Evolutionary conservation across 2,888 invertebrate genomes (phyloP), one percentile per base, ranked within the genome.

Genomic region (Plutella xylostella): DNA sequence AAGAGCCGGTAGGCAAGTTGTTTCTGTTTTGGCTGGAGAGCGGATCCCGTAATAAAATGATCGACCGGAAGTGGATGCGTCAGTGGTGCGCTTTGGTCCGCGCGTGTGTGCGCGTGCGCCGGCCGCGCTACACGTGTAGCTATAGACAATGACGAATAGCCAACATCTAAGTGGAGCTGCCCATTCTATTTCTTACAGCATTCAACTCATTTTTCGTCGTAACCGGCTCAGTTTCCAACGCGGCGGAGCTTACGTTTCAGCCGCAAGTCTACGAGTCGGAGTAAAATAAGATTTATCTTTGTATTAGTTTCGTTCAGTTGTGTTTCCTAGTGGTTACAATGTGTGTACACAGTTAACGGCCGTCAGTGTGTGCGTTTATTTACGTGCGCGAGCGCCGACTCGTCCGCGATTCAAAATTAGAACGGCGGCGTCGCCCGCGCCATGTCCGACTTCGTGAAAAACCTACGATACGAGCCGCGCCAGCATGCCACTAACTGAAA

Each of bases 321-420:
- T 33, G 40, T 39, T n/a, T 39, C 20, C 28, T 28, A 21, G 33
- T 33, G 39, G 46, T 39, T 38, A 31, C 40, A 65, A 63, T 64
- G 62, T 68, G 72, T 79, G 76, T 78, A 76, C 77, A 78, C 76
- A 31, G 30, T 39, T 39, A 22, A 18, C 74, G 76, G 76, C 72
- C 77, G 71, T 72, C 73, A 69, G 68, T 82, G 82, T 82, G 83
- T 83, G 82, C 75, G 83, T 82, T 82, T 83, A 83, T 83, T 82
- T 83, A 82, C 80, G 83, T 82, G 79, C 78, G 75, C 79, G 77
- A 80, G 82, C 83, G 78, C 80, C 82, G 80, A 82, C 82, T 80
- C 82, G 83, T 77, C 82, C 83, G 82, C 80, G 82, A 78, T 83
- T 79, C 83, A 80, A 82, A 83, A 74, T 77, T 83, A 83, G 83